phyloP scores from a whole-genome alignment of 1,140 invertebrate species.

The Drosophila nigromelanica region DNA sequence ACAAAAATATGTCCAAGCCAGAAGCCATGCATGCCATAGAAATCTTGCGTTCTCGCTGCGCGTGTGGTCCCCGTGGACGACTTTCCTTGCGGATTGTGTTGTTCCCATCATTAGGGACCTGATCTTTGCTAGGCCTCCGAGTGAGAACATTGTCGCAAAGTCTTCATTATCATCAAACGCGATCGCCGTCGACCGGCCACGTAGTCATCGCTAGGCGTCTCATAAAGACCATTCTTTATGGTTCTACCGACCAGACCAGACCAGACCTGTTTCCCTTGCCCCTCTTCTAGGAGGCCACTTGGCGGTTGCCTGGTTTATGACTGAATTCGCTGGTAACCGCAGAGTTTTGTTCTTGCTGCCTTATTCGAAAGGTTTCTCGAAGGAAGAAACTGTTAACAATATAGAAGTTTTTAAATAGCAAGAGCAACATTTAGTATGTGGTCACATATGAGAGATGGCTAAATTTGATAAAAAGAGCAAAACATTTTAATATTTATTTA shows the following conservation, averaged over 20 bases:
- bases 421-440: too few species aligned
- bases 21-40: neutral
- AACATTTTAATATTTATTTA: too few species aligned
- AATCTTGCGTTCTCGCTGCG: neutral
- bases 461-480: too few species aligned
- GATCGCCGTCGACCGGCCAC: constrained; percentile 31
- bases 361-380: constrained; percentile 34
- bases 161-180: constrained; percentile 73
- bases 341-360: constrained; percentile 42
- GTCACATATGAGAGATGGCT: too few species aligned
- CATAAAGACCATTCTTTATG: constrained; percentile 73
- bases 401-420: too few species aligned
- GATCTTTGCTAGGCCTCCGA: constrained; percentile 4
- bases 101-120: constrained; percentile 32
- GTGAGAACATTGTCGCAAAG: constrained; percentile 60
- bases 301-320: constrained; percentile 53
- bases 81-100: constrained; percentile 5
- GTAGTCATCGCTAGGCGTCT: constrained; percentile 46
- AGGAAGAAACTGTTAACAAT: neutral
- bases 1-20: neutral
- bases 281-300: constrained; percentile 41
- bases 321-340: constrained; percentile 42
- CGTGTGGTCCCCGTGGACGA: constrained; percentile 19
- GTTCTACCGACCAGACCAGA: constrained; percentile 19
- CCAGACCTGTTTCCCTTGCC: neutral